These are phyloP conservation scores for Thera obeliscata DNA, from an alignment of 2,888 invertebrate genomes.

Conservation along the genomic window DNA sequence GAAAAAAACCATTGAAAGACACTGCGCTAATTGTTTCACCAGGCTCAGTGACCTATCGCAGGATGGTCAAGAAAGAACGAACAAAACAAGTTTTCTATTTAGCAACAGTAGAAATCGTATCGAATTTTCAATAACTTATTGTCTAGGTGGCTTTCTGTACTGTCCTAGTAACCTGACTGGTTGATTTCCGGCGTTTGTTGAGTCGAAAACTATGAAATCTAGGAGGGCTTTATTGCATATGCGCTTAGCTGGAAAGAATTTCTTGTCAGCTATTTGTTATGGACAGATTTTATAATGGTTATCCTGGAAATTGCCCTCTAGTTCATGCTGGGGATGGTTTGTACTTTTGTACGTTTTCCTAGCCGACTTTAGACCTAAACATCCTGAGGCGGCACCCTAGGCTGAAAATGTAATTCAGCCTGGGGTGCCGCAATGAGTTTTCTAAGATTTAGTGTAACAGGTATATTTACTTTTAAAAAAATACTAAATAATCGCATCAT, in stretches of 20 bases:
- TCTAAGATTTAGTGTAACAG: too few species aligned
- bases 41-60: background rate
- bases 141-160: conserved; percentile 50
- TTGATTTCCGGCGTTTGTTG: conserved; percentile 58
- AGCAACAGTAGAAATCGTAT: conserved; percentile 70
- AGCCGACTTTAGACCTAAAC: too few species aligned
- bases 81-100: conserved; percentile 20
- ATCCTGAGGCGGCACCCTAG: too few species aligned
- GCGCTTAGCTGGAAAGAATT: background rate
- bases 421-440: too few species aligned
- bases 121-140: conserved; percentile 76
- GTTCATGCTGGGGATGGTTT: too few species aligned
- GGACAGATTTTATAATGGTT: background rate
- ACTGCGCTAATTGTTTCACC: background rate
- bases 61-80: background rate
- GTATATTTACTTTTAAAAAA: too few species aligned
- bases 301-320: too few species aligned
- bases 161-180: conserved; percentile 49
- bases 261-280: background rate
- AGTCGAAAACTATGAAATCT: conserved; percentile 18
- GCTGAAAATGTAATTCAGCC: too few species aligned
- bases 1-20: background rate
- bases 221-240: background rate
- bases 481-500: too few species aligned
- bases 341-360: too few species aligned